Conservation (phyloP, 2,797 vertebrate species). For the Poeciliopsis turneri region DNA sequence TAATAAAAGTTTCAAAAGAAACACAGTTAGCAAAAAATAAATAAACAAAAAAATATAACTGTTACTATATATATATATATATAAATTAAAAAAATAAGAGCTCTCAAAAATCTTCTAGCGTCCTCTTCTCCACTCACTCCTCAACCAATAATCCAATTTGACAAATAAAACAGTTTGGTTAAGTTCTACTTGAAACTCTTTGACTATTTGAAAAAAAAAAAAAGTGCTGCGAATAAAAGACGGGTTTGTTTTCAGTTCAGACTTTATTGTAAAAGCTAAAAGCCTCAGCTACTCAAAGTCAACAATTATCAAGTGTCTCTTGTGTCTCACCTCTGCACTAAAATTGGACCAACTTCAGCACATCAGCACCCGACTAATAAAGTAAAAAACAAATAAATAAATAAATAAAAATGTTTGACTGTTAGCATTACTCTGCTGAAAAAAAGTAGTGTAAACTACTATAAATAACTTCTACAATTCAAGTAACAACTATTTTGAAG, state of each 20-base stretch:
- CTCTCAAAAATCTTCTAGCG: slow-evolving; percentile 34
- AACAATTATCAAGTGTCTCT: not conserved
- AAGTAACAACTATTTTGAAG: not conserved
- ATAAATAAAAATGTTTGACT: too few relatives aligned
- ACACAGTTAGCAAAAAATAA: slow-evolving; percentile 1
- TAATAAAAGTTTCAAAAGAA: not conserved
- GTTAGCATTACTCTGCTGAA: not conserved
- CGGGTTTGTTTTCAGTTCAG: not conserved
- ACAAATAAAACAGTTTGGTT: not conserved
- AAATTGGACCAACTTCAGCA: not conserved
- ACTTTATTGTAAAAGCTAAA: not conserved
- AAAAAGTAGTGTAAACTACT: not conserved
- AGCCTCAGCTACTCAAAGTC: not conserved
- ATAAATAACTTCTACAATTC: not conserved
- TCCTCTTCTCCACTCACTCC: slow-evolving; percentile 5
- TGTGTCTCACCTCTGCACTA: not conserved
- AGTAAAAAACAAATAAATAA: not conserved
- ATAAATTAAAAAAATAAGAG: slow-evolving; percentile 15
- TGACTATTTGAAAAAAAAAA: not conserved
- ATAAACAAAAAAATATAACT: not conserved
- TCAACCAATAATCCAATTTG: not conserved
- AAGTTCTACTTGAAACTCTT: not conserved
- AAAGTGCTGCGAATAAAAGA: not conserved
- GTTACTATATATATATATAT: too few relatives aligned
- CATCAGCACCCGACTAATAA: not conserved